Evolutionary conservation across 2,888 invertebrate species (phyloP), one percentile per base, ranked within the genome.

Genomic region (Cantharis flavilabris): DNA sequence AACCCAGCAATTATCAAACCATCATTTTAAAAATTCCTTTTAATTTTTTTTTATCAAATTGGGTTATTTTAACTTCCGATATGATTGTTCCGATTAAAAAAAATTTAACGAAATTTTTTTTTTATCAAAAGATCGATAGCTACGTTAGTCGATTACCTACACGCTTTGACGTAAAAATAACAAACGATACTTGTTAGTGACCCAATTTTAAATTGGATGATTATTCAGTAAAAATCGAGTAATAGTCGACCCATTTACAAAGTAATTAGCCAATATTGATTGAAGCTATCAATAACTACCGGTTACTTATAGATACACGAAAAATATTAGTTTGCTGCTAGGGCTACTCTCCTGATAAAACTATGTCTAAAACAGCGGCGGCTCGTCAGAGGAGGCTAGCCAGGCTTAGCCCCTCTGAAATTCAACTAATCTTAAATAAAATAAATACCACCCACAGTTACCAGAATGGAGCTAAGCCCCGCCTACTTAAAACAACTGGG

Each of bases 81-180:
- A 49, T 7, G 49, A 49, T 49, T n/a, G 49, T 49, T 49, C n/a
- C 7, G 49, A n/a, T 49, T 49, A 49, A n/a, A 49, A 33, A 49
- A 49, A 49, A n/a, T 49, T n/a, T 49, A 49, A 49, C 49, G 49
- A 49, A 49, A 49, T 13, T 49, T 49, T 49, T 33, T n/a, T 33
- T 49, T 49, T 69, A 16, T 28, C 14, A 14, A 2, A 23, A 33
- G 64, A 74, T 70, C 74, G 70, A 74, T 74, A 73, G 74, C 33
- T 14, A 72, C 20, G 49, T 49, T 49, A 73, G 70, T 70, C 70
- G 64, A 14, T 74, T 49, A 70, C 63, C 64, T 74, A 70, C 70
- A 70, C 64, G 70, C 62, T 64, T 62, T 70, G 74, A 70, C 70
- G 73, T 73, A 62, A 72, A 67, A 49, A 20, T 63, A n/a, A 62